A percentile compares a stretch with the other conserved stretches of the same genome.
Evolutionary conservation across 2,797 vertebrate species (phyloP).

Genomic region (Eptatretus atami): DNA sequence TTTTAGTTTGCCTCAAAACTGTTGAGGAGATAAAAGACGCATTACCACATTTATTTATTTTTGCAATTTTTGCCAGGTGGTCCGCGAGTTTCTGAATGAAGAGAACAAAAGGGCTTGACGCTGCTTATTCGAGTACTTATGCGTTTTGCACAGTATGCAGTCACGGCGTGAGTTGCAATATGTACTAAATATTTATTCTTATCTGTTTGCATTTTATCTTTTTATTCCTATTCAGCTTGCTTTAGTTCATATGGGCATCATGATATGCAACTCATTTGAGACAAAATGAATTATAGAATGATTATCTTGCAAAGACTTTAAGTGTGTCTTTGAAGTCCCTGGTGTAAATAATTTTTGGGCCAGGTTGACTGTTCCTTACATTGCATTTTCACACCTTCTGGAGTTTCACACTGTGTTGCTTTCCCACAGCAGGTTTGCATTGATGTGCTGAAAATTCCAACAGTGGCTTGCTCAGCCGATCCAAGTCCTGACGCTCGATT

Average conservation of each 20-base stretch:
- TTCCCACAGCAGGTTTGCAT: not conserved
- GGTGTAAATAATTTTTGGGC: too few species aligned
- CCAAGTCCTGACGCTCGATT: not conserved
- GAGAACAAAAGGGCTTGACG: not conserved
- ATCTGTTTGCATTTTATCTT: too few species aligned
- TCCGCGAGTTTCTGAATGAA: not conserved
- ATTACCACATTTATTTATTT: not conserved
- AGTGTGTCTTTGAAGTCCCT: too few species aligned
- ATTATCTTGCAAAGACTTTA: too few species aligned
- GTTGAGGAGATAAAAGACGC: not conserved
- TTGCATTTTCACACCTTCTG: not conserved
- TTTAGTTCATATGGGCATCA: too few species aligned
- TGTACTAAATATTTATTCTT: too few species aligned
- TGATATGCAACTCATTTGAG: too few species aligned
- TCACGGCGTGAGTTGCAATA: not conserved
- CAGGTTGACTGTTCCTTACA: not conserved
- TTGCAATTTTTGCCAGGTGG: conserved; percentile 16
- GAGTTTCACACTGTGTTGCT: not conserved
- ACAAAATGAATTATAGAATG: too few species aligned
- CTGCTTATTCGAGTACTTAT: conserved; percentile 1
- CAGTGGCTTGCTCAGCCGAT: not conserved
- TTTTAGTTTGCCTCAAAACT: not conserved
- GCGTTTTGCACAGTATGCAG: not conserved
- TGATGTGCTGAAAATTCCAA: not conserved
- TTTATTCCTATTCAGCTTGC: too few species aligned